A percentile compares a stretch with the other conserved stretches of the same genome.
These are phyloP conservation scores for Mobula hypostoma DNA, from an alignment of 2,113 vertebrate species.

Conservation along the genomic window DNA sequence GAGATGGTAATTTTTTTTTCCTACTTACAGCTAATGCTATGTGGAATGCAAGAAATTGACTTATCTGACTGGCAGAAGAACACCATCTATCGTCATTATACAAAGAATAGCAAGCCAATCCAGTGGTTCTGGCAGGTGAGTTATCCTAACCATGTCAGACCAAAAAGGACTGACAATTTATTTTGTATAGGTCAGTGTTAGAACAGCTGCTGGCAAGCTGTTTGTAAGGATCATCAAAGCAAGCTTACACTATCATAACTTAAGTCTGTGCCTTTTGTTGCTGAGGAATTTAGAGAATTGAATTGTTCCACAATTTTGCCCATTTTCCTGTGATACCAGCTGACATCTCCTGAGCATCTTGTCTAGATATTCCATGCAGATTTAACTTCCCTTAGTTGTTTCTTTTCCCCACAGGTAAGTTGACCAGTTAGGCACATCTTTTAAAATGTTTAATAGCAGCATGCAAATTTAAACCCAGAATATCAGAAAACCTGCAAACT, in stretches of 20 bases:
- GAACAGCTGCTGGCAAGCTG: not conserved
- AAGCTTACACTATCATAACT: not conserved
- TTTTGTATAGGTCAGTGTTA: not conserved
- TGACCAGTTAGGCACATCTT: not conserved
- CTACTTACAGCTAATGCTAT: conserved; percentile 81
- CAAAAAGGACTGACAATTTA: not conserved
- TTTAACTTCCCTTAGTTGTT: not conserved
- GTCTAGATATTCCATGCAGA: not conserved
- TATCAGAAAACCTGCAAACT: not conserved
- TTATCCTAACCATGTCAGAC: not conserved
- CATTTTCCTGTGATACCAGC: not conserved
- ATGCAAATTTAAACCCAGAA: not conserved
- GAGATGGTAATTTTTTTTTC: not conserved
- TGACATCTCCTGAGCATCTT: not conserved
- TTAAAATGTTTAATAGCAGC: not conserved
- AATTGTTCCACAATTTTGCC: not conserved
- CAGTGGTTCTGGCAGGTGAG: conserved; percentile 99
- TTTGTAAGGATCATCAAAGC: not conserved
- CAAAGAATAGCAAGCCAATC: conserved; percentile 97
- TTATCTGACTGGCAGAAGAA: conserved; percentile 94
- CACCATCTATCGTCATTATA: conserved; percentile 93
- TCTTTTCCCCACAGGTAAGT: not conserved
- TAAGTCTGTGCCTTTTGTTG: not conserved
- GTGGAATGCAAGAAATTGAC: conserved; percentile 97
- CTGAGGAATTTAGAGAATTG: not conserved